phyloP scores from a whole-genome alignment of 2,888 invertebrate species.

The Onthophagus sagittarius region DNA sequence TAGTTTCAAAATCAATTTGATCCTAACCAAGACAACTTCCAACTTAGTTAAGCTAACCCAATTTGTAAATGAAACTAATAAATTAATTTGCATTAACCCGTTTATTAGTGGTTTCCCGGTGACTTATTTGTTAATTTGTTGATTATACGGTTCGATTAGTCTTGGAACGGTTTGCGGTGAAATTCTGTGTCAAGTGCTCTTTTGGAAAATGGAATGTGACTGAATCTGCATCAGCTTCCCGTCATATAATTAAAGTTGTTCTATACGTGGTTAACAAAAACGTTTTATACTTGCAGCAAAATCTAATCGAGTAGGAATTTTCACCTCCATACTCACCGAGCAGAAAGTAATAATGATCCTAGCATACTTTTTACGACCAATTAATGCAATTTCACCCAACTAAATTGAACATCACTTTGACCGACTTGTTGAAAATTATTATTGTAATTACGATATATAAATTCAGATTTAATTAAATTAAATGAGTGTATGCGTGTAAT shows the following conservation, averaged over 20 bases:
- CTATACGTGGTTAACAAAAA: background rate
- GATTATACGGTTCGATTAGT: background rate
- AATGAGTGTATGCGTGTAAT: background rate
- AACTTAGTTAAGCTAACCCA: background rate
- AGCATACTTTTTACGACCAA: background rate
- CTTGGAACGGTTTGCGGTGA: background rate
- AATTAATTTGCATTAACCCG: background rate
- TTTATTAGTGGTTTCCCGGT: background rate
- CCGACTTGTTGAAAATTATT: background rate
- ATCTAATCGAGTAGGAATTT: background rate
- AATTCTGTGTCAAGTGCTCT: background rate
- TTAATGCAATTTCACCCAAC: background rate
- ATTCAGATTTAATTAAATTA: background rate
- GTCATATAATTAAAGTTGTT: background rate
- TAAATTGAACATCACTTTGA: background rate
- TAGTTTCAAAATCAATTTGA: background rate
- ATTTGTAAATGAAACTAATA: background rate
- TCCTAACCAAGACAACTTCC: too few relatives aligned
- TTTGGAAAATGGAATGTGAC: background rate
- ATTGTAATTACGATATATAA: background rate
- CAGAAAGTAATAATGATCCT: background rate
- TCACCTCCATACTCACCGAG: background rate
- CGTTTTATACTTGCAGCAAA: background rate
- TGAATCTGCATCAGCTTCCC: background rate
- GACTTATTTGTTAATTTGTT: background rate